Base-by-base conservation (phyloP, 2,888 invertebrate genomes). In the Fragum sueziense region DNA sequence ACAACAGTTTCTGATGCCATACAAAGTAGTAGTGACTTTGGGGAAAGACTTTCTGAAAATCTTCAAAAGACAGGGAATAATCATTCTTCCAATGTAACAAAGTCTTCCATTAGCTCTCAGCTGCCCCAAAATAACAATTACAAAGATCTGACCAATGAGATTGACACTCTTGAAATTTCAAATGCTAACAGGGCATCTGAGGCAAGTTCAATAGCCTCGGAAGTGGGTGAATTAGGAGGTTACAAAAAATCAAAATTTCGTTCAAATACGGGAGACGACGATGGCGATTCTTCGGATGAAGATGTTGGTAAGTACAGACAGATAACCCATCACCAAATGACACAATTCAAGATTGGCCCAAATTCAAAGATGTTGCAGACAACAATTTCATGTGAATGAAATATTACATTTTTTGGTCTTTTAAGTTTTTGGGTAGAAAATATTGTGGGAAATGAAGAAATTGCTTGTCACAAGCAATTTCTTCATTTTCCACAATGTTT, bases 231-330 rank as follows among this genome's bases (percentile, higher is more conserved):
- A 17, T 41, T 65, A n/a, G 65, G 27, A 1, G 65, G 65, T 37
- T 65, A 34, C 17, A 69, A 51, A n/a, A 51, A 59, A 61, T 11
- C 37, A 22, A 65, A 65, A 65, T 61, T 29, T 33, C 61, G 33
- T 61, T 61, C 33, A 6, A 70, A 68, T 9, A 79, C 80, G 22
- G 85, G 80, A 17, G 83, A 86, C 4, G 85, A 86, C 67, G 87
- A 88, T 68, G 89, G 85, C 25, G 88, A 88, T 37, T 89, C 90
- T 4, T 89, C 90, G 9, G 90, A 90, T 82, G 90, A 90, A 72
- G 90, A 90, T 73, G 84, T 57, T 74, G 84, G 84, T 81, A 70
- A 47, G 52, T 47, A n/a, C n/a, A n/a, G n/a, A n/a, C n/a, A n/a
- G n/a, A n/a, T n/a, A n/a, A n/a, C n/a, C n/a, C n/a, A n/a, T 47